phyloP scores from a whole-genome alignment of 1,140 invertebrate species.

The Alviniconcha marisindica region DNA sequence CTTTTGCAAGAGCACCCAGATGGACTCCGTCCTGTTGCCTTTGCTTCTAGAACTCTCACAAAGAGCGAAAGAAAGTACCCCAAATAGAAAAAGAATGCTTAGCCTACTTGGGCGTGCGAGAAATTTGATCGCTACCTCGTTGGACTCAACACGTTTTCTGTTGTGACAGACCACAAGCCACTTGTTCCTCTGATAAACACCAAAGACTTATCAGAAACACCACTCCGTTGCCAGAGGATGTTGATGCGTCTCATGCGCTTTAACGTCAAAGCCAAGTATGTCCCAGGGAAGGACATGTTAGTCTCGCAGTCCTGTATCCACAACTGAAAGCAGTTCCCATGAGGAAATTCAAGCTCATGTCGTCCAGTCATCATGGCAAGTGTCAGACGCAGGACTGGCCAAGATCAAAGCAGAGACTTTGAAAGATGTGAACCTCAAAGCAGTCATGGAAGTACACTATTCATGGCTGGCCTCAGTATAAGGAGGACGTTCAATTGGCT shows the following conservation, averaged over 20 bases:
- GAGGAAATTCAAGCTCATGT: no score
- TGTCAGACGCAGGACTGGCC: no score
- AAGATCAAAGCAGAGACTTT: no score
- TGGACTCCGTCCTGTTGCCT: constrained; percentile 48
- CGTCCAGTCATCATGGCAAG: no score
- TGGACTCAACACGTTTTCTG: constrained; percentile 34
- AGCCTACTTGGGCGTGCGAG: constrained; percentile 74
- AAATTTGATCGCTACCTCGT: constrained; percentile 2
- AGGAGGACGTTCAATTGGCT: no score
- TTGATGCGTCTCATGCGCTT: constrained; percentile 41
- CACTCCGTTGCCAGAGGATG: constrained; percentile 2
- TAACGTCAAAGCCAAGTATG: constrained; percentile 37
- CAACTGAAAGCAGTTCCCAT: no score
- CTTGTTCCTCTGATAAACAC: constrained; percentile 57
- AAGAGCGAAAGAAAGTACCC: constrained; percentile 75
- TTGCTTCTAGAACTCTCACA: constrained; percentile 51
- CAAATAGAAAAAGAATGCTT: constrained; percentile 79
- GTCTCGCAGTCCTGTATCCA: no score
- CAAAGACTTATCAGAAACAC: background rate
- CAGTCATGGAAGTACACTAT: no score
- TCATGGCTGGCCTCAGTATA: no score
- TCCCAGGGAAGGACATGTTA: constrained; percentile 19
- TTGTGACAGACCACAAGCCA: constrained; percentile 71
- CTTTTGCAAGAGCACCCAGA: constrained; percentile 24
- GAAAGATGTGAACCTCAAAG: no score